These are phyloP conservation scores for Rhabditoides inermis DNA, from an alignment of 2,888 invertebrate genomes.

Conservation along the genomic window DNA sequence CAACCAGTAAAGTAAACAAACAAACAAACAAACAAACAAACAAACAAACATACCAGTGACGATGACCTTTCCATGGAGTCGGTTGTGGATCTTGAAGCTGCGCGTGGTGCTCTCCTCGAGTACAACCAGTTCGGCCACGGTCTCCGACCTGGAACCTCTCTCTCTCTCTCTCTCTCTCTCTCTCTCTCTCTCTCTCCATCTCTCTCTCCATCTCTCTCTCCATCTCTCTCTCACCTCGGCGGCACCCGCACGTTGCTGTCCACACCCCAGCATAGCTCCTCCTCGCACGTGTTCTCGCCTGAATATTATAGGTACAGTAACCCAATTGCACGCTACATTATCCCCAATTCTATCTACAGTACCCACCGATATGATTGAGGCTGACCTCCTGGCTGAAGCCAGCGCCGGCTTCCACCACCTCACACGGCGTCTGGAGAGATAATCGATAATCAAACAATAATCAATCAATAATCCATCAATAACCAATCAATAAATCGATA, in stretches of 20 bases:
- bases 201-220: not conserved
- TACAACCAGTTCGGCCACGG: constrained; percentile 53
- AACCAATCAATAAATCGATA: no score
- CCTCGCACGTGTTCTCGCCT: constrained; percentile 47
- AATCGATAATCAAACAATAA: no score
- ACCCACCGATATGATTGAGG: constrained; percentile 52
- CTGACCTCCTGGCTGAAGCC: constrained; percentile 54
- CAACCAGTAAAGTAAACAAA: no score
- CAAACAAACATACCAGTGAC: no score
- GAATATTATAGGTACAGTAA: not conserved
- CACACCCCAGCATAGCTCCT: constrained; percentile 54
- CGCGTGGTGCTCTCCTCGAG: constrained; percentile 53
- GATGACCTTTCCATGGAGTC: constrained; percentile 52
- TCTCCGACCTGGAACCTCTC: constrained; percentile 39
- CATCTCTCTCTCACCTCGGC: not conserved
- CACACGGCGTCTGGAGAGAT: constrained; percentile 54
- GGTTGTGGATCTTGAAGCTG: constrained; percentile 51
- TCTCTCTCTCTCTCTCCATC: not conserved
- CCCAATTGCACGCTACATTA: not conserved
- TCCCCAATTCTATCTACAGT: constrained; percentile 6
- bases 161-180: not conserved
- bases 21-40: no score
- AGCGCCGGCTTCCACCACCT: constrained; percentile 54
- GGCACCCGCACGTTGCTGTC: constrained; percentile 49
- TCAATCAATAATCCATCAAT: no score